Percentiles rank a stretch among this genome's conserved stretches.
Conservation (phyloP, 2,113 vertebrate genomes). For the Chlorocebus sabaeus region DNA sequence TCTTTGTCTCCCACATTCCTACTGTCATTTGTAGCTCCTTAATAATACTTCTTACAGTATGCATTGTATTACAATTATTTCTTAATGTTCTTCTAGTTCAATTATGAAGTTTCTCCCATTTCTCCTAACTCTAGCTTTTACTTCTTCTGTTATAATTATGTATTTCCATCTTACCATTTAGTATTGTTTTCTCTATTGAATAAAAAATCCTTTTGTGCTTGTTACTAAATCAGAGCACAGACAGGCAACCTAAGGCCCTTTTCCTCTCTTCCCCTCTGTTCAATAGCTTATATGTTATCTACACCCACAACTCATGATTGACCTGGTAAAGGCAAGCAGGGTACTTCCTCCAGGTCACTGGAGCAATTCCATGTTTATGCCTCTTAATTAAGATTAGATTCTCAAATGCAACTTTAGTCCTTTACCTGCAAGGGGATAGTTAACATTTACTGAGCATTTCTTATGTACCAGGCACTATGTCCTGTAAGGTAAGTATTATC, state of each 20-base stretch:
- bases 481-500: background rate
- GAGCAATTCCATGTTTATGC: background rate
- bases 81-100: background rate
- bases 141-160: background rate
- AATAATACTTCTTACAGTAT: background rate
- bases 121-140: background rate
- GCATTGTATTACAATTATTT: background rate
- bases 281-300: background rate
- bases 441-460: background rate
- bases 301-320: background rate
- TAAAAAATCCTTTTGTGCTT: background rate
- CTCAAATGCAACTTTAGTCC: background rate
- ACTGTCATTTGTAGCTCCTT: background rate
- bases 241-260: background rate
- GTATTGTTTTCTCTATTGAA: background rate
- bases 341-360: background rate
- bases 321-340: background rate
- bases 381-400: constrained; percentile 20
- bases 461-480: background rate
- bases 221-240: constrained; percentile 3
- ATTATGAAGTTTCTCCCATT: background rate
- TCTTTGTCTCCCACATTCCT: background rate
- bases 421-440: background rate
- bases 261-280: background rate
- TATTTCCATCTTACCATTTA: background rate